These are phyloP conservation scores for Dasyornis broadbenti DNA, from an alignment of 2,113 vertebrate genomes.

Conservation along the genomic window DNA sequence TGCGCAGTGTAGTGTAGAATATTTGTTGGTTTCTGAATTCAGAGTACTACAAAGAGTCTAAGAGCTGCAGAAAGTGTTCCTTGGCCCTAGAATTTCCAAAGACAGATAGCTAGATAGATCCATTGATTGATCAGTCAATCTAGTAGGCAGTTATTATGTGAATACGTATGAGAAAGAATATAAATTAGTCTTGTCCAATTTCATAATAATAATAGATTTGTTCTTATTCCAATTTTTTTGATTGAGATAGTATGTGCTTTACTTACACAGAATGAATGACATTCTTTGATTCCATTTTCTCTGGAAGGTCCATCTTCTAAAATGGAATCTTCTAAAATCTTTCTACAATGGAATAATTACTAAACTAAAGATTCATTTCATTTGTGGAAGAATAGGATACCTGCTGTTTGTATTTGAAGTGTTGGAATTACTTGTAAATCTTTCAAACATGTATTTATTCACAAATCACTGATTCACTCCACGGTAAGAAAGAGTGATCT, in stretches of 20 bases:
- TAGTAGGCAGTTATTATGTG: not conserved
- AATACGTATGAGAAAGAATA: not conserved
- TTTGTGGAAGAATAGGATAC: not conserved
- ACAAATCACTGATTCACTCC: not conserved
- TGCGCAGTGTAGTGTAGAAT: not conserved
- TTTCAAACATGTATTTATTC: not conserved
- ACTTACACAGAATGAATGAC: not conserved
- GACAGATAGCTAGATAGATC: too few relatives aligned
- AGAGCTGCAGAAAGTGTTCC: not conserved
- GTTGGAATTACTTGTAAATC: not conserved
- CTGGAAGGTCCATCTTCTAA: not conserved
- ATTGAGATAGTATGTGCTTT: not conserved
- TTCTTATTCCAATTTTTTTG: not conserved
- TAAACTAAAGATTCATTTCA: not conserved
- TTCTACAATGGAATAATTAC: not conserved
- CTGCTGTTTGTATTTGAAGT: not conserved
- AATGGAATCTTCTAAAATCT: too few relatives aligned
- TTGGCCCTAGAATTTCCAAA: not conserved
- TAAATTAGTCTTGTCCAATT: not conserved
- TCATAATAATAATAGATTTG: not conserved
- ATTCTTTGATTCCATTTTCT: not conserved
- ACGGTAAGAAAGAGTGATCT: not conserved
- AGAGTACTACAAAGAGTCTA: not conserved
- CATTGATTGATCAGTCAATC: rapidly evolving
- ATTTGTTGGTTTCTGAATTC: not conserved